Base-by-base conservation (phyloP, 2,888 invertebrate genomes). In the Drosophila kambysellisi region DNA sequence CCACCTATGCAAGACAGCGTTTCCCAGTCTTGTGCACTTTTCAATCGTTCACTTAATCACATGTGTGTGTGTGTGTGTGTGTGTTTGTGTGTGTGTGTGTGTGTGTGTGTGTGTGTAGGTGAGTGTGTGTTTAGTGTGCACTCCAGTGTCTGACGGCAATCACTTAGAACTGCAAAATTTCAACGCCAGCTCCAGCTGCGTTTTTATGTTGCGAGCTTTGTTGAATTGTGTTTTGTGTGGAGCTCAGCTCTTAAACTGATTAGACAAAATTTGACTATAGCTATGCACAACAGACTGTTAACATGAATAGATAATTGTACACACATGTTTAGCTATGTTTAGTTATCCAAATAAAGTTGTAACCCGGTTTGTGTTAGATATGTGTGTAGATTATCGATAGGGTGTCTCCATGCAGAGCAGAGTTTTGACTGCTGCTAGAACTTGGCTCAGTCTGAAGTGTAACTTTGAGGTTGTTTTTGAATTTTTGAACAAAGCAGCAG, bases 101-200 rank as follows among this genome's bases (percentile, higher is more conserved):
- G n/a, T n/a, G 25, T 9, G 37, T 63, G 15, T 54, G 29, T 79
- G 62, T 58, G 37, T 37, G 30, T 30, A 25, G 35, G 20, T 32
- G 9, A 29, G 25, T 54, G 53, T 15, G 12, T 29, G 25, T 35
- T 46, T 25, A 25, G 46, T 25, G 4, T 15, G 20, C 46, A 46
- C 20, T 15, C 12, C 46, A 15, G 25, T 25, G 12, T 20, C 15
- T 46, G 46, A 25, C 46, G 32, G 30, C 41, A 30, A 66, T 82
- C 61, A 63, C 30, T 79, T 43, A 62, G 65, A 70, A 59, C 58
- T 48, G 79, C 70, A 69, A 67, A 59, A 63, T 70, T 78, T 78
- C 73, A 78, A 76, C 81, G 60, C 85, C 74, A 61, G 17, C 86
- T 86, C 81, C 86, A 83, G 86, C 86, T 86, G 83, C 30, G 83